Evolutionary conservation across 2,888 invertebrate genomes (phyloP).

Genomic region (Amblyjoppa proteus): DNA sequence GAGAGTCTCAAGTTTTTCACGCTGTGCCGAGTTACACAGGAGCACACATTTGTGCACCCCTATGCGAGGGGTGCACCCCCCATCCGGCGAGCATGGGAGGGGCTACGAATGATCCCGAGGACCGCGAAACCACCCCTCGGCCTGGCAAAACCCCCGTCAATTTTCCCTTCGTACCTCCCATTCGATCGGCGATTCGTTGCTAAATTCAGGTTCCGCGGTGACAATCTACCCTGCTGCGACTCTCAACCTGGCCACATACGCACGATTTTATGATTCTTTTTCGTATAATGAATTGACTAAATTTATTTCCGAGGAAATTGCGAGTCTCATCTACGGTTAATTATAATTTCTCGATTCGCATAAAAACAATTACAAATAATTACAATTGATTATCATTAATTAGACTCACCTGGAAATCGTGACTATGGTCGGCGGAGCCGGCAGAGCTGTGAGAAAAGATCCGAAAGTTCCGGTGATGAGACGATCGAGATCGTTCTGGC

Average conservation of each 20-base stretch:
- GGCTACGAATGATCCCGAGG: conserved; percentile 64
- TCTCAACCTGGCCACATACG: conserved; percentile 44
- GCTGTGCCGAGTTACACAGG: conserved; percentile 60
- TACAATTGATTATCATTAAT: neutral
- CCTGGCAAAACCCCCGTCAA: conserved; percentile 66
- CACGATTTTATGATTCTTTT: neutral
- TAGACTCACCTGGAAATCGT: conserved; percentile 88
- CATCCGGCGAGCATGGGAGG: conserved; percentile 53
- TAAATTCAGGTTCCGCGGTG: conserved; percentile 42
- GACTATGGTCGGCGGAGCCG: conserved; percentile 89
- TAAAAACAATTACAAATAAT: neutral
- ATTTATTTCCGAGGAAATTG: neutral
- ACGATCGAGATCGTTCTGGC: conserved; percentile 88
- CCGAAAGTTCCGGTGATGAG: conserved; percentile 88
- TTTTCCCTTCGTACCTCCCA: conserved; percentile 73
- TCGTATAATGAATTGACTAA: neutral
- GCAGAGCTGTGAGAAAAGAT: conserved; percentile 87
- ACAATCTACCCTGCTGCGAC: conserved; percentile 27
- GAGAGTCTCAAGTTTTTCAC: conserved; percentile 72
- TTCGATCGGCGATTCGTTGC: conserved; percentile 70
- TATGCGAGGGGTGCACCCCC: conserved; percentile 73
- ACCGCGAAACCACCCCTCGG: conserved; percentile 67
- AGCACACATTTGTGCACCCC: conserved; percentile 77
- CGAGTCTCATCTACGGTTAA: too few species aligned
- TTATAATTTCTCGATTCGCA: too few species aligned